Conservation (phyloP, 2,797 vertebrate genomes). For the Siniperca undulata region DNA sequence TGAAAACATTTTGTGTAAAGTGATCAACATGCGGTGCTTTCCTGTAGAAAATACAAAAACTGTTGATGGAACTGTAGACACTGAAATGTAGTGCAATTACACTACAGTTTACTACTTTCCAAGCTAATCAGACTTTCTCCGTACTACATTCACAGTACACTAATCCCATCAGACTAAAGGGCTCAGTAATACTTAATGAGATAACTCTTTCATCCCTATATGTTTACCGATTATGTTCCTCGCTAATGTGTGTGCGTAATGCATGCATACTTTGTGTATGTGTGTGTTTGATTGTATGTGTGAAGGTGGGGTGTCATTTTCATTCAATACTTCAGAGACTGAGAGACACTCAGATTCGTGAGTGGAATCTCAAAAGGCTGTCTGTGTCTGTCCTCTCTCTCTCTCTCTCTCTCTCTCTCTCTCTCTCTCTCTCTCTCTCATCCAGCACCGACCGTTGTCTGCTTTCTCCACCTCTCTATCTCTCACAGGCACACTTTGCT, state of each 20-base stretch:
- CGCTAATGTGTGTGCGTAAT: constrained; percentile 46
- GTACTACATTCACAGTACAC: constrained; percentile 63
- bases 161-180: constrained; percentile 73
- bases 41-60: constrained; percentile 40
- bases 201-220: constrained; percentile 69
- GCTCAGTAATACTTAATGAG: constrained; percentile 75
- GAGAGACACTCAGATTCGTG: constrained; percentile 77
- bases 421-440: constrained; percentile 45
- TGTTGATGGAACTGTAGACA: constrained; percentile 18
- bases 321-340: constrained; percentile 80
- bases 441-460: constrained; percentile 44
- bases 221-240: constrained; percentile 66
- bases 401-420: constrained; percentile 7
- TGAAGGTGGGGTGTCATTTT: constrained; percentile 76
- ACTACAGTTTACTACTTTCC: constrained; percentile 48
- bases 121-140: constrained; percentile 68
- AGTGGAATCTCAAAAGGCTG: constrained; percentile 80
- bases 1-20: neutral
- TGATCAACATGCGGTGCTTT: neutral
- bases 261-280: constrained; percentile 37
- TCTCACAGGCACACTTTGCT: constrained; percentile 21
- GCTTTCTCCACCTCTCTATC: constrained; percentile 38
- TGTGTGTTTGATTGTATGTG: constrained; percentile 35
- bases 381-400: constrained; percentile 62
- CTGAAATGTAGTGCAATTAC: constrained; percentile 49